These are phyloP conservation scores for Silurus asotus DNA, from an alignment of 2,113 vertebrate genomes.

Conservation along the genomic window DNA sequence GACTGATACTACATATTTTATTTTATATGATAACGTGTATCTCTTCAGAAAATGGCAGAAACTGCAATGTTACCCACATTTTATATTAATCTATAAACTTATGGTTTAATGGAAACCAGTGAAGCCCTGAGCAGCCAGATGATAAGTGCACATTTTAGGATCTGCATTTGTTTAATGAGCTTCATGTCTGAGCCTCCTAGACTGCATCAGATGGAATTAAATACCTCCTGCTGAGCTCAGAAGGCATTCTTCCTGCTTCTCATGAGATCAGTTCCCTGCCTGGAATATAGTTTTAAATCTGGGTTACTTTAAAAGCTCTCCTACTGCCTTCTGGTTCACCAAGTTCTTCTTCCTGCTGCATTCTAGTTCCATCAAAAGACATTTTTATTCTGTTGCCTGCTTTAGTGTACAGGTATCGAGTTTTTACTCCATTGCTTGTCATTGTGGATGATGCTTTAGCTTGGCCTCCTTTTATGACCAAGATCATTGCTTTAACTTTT, in stretches of 20 bases:
- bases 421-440: no score
- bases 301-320: not conserved
- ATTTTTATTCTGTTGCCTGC: not conserved
- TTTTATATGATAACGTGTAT: not conserved
- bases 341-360: not conserved
- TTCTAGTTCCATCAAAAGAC: not conserved
- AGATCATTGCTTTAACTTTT: no score
- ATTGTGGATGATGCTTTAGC: not conserved
- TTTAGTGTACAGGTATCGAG: no score
- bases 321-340: not conserved
- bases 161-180: not conserved
- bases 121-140: not conserved
- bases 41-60: not conserved
- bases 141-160: not conserved
- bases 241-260: not conserved
- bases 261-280: not conserved
- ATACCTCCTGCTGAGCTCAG: not conserved
- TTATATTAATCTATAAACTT: not conserved
- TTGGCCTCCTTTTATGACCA: no score
- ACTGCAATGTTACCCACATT: not conserved
- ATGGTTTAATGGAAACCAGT: not conserved
- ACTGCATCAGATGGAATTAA: not conserved
- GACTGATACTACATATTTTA: not conserved
- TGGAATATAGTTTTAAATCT: not conserved
- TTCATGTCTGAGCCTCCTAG: not conserved